These are phyloP conservation scores for Poecile montanus DNA, from an alignment of 2,797 vertebrate genomes.

Conservation along the genomic window DNA sequence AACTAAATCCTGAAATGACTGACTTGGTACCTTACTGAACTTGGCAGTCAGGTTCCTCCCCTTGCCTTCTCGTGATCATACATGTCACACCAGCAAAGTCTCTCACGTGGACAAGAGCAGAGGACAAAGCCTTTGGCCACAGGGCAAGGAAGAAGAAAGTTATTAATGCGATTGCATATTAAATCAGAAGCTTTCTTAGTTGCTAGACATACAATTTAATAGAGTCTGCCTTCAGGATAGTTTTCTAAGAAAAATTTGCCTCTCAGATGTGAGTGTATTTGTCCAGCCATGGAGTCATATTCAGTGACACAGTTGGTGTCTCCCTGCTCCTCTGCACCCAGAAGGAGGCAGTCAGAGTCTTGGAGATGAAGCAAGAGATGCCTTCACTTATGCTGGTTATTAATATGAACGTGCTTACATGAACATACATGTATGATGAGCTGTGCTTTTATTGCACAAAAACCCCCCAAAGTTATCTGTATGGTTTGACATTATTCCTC, in stretches of 20 bases:
- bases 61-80: neutral
- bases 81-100: neutral
- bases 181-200: neutral
- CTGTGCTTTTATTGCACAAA: neutral
- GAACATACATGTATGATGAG: neutral
- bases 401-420: rapidly evolving
- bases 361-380: neutral
- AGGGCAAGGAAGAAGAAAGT: neutral
- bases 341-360: neutral
- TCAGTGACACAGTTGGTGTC: neutral
- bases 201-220: neutral
- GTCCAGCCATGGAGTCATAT: neutral
- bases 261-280: neutral
- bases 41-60: neutral
- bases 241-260: neutral
- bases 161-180: neutral
- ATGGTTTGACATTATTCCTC: neutral
- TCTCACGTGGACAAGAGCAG: neutral
- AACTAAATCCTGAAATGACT: neutral
- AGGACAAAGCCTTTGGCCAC: neutral
- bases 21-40: neutral
- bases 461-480: rapidly evolving
- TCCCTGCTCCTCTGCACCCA: neutral
- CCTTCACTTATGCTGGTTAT: neutral
- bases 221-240: neutral